A percentile compares a stretch with the other conserved stretches of the same genome.
Evolutionary conservation across 2,888 invertebrate genomes (phyloP).

Genomic region (Oscheius sp.): DNA sequence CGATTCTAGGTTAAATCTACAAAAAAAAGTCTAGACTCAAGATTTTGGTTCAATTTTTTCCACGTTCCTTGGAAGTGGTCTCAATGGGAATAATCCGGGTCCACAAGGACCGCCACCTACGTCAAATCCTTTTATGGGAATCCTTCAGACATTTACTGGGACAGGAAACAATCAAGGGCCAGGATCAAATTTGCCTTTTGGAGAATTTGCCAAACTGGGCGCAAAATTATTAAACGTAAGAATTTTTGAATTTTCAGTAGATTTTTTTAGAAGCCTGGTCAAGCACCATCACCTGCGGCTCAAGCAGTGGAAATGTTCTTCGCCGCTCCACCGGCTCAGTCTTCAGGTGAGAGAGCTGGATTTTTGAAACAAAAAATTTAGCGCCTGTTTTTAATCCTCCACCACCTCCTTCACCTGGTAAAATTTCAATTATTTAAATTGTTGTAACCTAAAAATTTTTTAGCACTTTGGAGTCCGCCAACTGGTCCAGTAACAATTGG

Average conservation of each 20-base stretch:
- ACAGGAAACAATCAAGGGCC: conserved; percentile 42
- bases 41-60: conserved; percentile 18
- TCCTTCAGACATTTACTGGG: conserved; percentile 45
- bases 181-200: conserved; percentile 36
- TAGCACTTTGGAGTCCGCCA: too few relatives aligned
- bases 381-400: not conserved
- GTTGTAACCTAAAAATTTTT: too few relatives aligned
- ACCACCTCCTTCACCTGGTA: not conserved
- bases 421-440: too few relatives aligned
- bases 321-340: not conserved
- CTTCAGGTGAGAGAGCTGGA: not conserved
- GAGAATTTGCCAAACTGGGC: conserved; percentile 35
- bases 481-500: conserved; percentile 1
- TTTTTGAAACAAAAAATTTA: not conserved
- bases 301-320: conserved; percentile 19
- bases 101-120: not conserved
- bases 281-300: conserved; percentile 13
- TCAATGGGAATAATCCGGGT: conserved; percentile 20
- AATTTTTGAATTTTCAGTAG: not conserved
- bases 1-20: not conserved
- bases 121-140: conserved; percentile 31
- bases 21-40: conserved; percentile 1
- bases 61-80: conserved; percentile 23
- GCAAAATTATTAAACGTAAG: conserved; percentile 10
- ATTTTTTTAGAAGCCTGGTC: conserved; percentile 12